Conservation (phyloP, 1,140 invertebrate genomes). For the Leptopilina boulardi region DNA sequence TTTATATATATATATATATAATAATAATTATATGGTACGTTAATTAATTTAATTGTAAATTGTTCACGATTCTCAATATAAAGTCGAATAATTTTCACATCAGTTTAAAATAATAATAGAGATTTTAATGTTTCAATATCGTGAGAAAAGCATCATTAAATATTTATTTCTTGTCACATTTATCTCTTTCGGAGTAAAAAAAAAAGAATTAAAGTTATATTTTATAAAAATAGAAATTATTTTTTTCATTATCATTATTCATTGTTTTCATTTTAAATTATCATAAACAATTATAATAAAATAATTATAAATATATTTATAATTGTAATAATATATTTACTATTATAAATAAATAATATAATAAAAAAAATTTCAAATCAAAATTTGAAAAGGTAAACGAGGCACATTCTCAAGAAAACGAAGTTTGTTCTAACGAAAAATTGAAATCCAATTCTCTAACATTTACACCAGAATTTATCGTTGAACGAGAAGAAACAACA, state of each 20-base stretch:
- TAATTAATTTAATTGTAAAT: not conserved
- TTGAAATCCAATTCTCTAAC: conserved; percentile 53
- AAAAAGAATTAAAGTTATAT: too few relatives aligned
- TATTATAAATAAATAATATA: not conserved
- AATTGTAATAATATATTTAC: too few relatives aligned
- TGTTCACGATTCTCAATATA: conserved; percentile 4
- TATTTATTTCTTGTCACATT: not conserved
- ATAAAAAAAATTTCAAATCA: not conserved
- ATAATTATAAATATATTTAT: too few relatives aligned
- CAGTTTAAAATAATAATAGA: not conserved
- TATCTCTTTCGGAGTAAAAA: too few relatives aligned
- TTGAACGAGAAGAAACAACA: not conserved
- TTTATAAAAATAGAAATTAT: too few relatives aligned
- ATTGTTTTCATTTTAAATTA: too few relatives aligned
- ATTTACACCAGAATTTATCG: conserved; percentile 48
- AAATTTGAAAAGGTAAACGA: not conserved
- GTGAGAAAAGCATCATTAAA: not conserved
- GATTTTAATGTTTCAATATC: not conserved
- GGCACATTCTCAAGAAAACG: not conserved
- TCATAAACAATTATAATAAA: too few relatives aligned
- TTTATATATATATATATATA: too few relatives aligned
- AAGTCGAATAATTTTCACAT: not conserved
- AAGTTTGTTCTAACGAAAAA: conserved; percentile 39
- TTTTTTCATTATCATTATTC: too few relatives aligned
- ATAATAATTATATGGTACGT: not conserved